These are phyloP conservation scores for Hyles vespertilio DNA, from an alignment of 1,140 invertebrate genomes.

Conservation along the genomic window DNA sequence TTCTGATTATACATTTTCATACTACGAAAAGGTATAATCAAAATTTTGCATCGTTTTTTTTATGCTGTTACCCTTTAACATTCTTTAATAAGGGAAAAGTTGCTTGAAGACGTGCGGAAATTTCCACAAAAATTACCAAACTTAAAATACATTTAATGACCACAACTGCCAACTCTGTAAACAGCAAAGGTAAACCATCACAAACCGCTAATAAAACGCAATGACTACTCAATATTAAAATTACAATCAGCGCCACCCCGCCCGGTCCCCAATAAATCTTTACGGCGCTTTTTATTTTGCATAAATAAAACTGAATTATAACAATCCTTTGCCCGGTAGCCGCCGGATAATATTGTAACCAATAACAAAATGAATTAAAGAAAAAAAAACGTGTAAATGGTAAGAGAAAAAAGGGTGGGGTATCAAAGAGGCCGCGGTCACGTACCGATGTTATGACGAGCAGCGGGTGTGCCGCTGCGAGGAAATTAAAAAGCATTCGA, in stretches of 20 bases:
- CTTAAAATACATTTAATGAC: too few species aligned
- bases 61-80: too few species aligned
- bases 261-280: conserved; percentile 54
- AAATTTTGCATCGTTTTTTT: too few species aligned
- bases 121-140: too few species aligned
- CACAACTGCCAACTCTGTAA: too few species aligned
- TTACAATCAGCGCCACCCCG: conserved; percentile 30
- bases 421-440: conserved; percentile 69
- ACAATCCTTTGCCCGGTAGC: conserved; percentile 66
- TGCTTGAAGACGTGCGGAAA: too few species aligned
- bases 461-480: conserved; percentile 45
- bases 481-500: conserved; percentile 60
- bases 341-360: conserved; percentile 65
- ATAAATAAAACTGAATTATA: conserved; percentile 71
- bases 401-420: conserved; percentile 52
- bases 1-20: too few species aligned
- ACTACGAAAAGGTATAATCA: too few species aligned
- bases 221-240: conserved; percentile 16
- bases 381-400: conserved; percentile 53
- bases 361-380: conserved; percentile 63
- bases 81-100: too few species aligned
- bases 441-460: conserved; percentile 63
- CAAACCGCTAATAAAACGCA: conserved; percentile 5
- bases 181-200: neutral
- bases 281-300: conserved; percentile 62